Base-by-base conservation (phyloP, 2,797 vertebrate genomes). In the Coluber constrictor region DNA sequence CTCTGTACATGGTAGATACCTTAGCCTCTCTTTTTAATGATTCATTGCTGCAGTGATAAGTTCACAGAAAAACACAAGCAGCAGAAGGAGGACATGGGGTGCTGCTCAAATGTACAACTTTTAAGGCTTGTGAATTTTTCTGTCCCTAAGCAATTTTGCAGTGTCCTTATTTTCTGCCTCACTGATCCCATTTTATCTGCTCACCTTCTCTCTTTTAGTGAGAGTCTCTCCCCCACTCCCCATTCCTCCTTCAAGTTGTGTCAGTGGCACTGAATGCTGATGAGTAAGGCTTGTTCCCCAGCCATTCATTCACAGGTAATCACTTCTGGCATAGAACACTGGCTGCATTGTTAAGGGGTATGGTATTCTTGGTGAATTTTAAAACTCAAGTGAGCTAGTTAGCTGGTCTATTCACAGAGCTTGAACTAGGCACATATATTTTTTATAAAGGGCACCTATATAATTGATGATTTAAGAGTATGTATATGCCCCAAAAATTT, bases 151-250 rank as follows among this genome's bases (percentile, higher is more conserved):
- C 37, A 94, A 90, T 63, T 92, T 94, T 90, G 8, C 43, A 32
- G 54, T 57, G 51, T 92, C 63, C 93, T 96, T 95, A 95, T 97
- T 97, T 97, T 97, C 94, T 92, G 93, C 95, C 23, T 96, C 94
- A 90, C 66, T 95, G 93, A 59, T 94, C 87, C 94, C 90, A 91
- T 96, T 95, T 96, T 95, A 94, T 95, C 90, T 95, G 1, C 93
- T 94, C 63, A 89, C 20, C 51, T 94, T 92, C 63, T 95, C 3
- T 25, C 7, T 47, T 74, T 86, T 74, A 89, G 66, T 90, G 60
- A 79, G 56, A n/a, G 7, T 79, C 16, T 20, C 8, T 13, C 51
- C n/a, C 57, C 63, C 63, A 2, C 92, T 23, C 37, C 90, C 63
- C 6, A 66, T 94, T 91, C 15, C 55, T 94, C 32, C 20, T 93